Percentiles rank a stretch among this genome's conserved stretches.
Evolutionary conservation across 1,140 invertebrate species (phyloP).

Genomic region (Agraylea sexmaculata): DNA sequence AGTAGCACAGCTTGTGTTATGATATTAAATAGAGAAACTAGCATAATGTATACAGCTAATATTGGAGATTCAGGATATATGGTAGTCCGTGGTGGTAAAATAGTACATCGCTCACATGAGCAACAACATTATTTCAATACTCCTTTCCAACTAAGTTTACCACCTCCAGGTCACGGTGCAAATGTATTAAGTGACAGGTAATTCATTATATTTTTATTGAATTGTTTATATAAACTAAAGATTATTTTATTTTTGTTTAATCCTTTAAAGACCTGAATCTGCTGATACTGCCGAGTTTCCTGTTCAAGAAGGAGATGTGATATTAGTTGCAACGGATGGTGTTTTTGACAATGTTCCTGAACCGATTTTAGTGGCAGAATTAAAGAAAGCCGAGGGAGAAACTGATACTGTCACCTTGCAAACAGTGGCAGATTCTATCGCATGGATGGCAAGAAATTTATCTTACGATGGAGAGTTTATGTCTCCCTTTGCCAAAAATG

Average conservation of each 20-base stretch:
- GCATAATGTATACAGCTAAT: constrained; percentile 87
- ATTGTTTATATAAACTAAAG: background rate
- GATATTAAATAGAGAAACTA: constrained; percentile 79
- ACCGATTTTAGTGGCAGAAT: constrained; percentile 69
- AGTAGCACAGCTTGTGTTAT: constrained; percentile 96
- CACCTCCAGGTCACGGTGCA: constrained; percentile 76
- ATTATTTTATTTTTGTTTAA: constrained; percentile 8
- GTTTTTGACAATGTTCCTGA: constrained; percentile 97
- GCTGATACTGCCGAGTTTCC: constrained; percentile 83
- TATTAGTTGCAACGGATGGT: constrained; percentile 92
- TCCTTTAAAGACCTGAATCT: constrained; percentile 63
- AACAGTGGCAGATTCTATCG: constrained; percentile 85
- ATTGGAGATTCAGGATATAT: constrained; percentile 98
- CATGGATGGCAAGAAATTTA: constrained; percentile 83
- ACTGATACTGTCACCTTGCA: constrained; percentile 62
- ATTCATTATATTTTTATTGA: constrained; percentile 5
- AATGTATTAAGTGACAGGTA: constrained; percentile 81
- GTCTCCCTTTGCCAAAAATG: constrained; percentile 90
- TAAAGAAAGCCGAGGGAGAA: constrained; percentile 43
- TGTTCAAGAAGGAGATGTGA: constrained; percentile 90
- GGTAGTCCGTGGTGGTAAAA: constrained; percentile 72
- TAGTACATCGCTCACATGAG: constrained; percentile 86
- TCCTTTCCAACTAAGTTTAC: constrained; percentile 89
- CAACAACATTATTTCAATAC: constrained; percentile 99
- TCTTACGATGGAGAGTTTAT: constrained; percentile 89